Evolutionary conservation across 1,140 invertebrate species (phyloP).

Genomic region (Drosophila rufa): DNA sequence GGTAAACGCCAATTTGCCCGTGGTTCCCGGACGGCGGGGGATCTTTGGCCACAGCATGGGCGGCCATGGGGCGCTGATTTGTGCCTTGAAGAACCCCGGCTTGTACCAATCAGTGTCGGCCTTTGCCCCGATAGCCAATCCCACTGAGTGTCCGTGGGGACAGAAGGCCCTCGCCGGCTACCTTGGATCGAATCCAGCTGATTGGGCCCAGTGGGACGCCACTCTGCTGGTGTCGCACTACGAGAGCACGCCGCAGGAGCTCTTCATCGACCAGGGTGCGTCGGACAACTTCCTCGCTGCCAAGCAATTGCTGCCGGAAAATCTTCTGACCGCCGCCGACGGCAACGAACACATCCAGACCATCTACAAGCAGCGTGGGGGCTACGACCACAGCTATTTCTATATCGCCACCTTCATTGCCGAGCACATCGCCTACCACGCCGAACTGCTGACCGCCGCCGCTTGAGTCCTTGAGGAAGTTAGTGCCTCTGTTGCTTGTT

Average conservation of each 20-base stretch:
- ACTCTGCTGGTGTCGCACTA: slow-evolving; percentile 93
- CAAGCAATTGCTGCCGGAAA: slow-evolving; percentile 94
- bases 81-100: slow-evolving; percentile 96
- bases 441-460: slow-evolving; percentile 88
- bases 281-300: slow-evolving; percentile 93
- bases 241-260: slow-evolving; percentile 92
- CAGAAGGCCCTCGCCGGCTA: slow-evolving; percentile 95
- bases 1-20: slow-evolving; percentile 91
- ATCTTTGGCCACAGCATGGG: slow-evolving; percentile 98
- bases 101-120: slow-evolving; percentile 96
- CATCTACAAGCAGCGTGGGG: slow-evolving; percentile 92
- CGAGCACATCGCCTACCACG: slow-evolving; percentile 97
- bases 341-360: slow-evolving; percentile 90
- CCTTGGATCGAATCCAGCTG: slow-evolving; percentile 89
- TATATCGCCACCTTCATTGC: slow-evolving; percentile 97
- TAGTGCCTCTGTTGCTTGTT: slow-evolving; percentile 3
- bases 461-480: slow-evolving; percentile 8
- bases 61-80: slow-evolving; percentile 97
- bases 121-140: slow-evolving; percentile 98
- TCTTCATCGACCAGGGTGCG: slow-evolving; percentile 95
- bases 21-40: slow-evolving; percentile 88
- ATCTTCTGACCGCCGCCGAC: slow-evolving; percentile 90
- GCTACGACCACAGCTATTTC: slow-evolving; percentile 98
- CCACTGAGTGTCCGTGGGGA: slow-evolving; percentile 94
- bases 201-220: slow-evolving; percentile 96